Evolutionary conservation across 1,140 invertebrate genomes (phyloP), one percentile per base, ranked within the genome.

Genomic region (Bombus soroeensis): DNA sequence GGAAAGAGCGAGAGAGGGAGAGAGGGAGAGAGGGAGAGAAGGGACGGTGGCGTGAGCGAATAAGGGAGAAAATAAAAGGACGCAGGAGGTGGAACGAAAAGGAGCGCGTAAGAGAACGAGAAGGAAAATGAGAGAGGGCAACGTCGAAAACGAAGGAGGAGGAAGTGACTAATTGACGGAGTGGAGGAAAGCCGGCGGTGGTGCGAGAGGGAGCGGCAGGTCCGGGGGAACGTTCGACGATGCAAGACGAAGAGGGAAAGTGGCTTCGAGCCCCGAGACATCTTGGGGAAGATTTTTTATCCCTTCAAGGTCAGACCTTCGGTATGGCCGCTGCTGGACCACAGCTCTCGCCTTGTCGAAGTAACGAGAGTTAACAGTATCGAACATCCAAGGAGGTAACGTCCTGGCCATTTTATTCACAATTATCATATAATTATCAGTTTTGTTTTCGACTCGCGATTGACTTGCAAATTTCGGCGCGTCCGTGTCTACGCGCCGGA

Each of bases 261-360:
- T 83, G 82, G 41, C 87, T 86, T 85, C 85, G 74, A 91, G 87
- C 86, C 91, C 88, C 89, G 91, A 92, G 88, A 90, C 92, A 91
- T 94, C 92, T 93, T 88, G 82, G 87, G 87, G 89, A 88, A 90
- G 91, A 90, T 93, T 93, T 94, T 94, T 94, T 94, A 92, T 94
- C 93, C 93, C 92, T 94, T 93, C 94, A 94, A 94, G 94, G 94
- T 94, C 94, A 93, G 90, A 91, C 93, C 93, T 93, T 93, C 93
- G 92, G 92, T 94, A 94, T 94, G 94, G 94, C 93, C 89, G 91
- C 89, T 87, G 84, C 87, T 93, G 93, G 93, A 91, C 92, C 91
- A 92, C 92, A 84, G 89, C 89, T 92, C 89, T 79, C 88, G 80
- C 89, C 37, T 79, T 85, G 88, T 86, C 88, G 37, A 81, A 81